Base-by-base conservation (phyloP, 1,140 invertebrate species). In the Ridgeia piscesae region DNA sequence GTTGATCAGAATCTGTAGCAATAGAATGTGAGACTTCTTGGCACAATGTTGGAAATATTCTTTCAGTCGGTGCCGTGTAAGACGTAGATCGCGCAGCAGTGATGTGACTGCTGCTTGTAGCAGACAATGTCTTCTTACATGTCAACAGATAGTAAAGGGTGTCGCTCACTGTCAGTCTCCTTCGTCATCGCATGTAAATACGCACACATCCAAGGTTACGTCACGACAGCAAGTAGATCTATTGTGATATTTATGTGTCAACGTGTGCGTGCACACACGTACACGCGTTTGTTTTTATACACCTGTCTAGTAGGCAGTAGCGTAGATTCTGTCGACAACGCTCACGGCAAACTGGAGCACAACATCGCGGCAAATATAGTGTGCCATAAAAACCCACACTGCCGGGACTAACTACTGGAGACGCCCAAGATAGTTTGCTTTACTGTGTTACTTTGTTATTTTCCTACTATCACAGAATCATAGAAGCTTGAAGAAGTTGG, bases 1-100 rank as follows among this genome's bases (percentile, higher is more conserved):
- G 27, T 77, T 77, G 14, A 77, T 77, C 58, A 77, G 27, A 77
- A 77, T 77, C 58, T 77, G 6, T 27, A 77, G 6, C 11, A 2
- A 77, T 9, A 77, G 27, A 77, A 77, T 27, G 27, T 77, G 27
- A 77, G 27, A 77, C 58, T 4, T 50, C 48, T 50, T 50, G 2
- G 58, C 58, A 77, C 58, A 77, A 31, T 77, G 58, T 77, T 77
- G 58, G 58, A 77, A 77, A 77, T 77, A 77, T 77, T 77, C 58
- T 77, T 77, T 77, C 17, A 21, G 58, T 77, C 27, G 58, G 11
- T 77, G 58, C 58, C 17, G 27, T 77, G 48, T 50, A 2, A 17
- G 27, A 21, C 27, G 58, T 77, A 4, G 27, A 77, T 27, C 58
- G 2, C 58, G 27, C 58, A 4, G 17, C 58, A 77, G 27, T 77